phyloP scores from a whole-genome alignment of 2,888 invertebrate genomes.

The Idaea dimidiata region DNA sequence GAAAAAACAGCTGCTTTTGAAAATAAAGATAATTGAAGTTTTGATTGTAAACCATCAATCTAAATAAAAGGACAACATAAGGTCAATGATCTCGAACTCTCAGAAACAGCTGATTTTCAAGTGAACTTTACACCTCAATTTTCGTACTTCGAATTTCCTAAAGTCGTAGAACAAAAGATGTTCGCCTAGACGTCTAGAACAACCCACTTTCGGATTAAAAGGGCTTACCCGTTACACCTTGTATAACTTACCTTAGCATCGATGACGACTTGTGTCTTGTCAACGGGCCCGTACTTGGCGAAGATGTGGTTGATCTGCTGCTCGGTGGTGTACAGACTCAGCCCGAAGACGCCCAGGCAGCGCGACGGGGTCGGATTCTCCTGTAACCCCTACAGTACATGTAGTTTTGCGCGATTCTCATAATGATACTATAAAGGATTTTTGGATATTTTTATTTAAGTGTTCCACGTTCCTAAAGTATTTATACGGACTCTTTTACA shows the following conservation, averaged over 20 bases:
- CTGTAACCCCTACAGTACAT: conserved; percentile 43
- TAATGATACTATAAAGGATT: conserved; percentile 7
- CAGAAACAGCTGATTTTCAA: too few species aligned
- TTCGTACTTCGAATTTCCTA: too few species aligned
- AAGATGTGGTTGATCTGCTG: conserved; percentile 95
- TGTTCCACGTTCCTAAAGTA: background rate
- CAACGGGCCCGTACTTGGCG: conserved; percentile 94
- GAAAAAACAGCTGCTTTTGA: too few species aligned
- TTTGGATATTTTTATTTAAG: background rate
- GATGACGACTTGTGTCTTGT: conserved; percentile 95
- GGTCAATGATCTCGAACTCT: too few species aligned
- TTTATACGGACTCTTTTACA: conserved; percentile 3
- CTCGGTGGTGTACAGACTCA: conserved; percentile 96
- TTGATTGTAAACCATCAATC: too few species aligned
- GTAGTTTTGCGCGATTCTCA: background rate
- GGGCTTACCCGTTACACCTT: too few species aligned
- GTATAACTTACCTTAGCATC: conserved; percentile 91
- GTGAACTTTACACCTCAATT: too few species aligned
- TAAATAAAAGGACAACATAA: too few species aligned
- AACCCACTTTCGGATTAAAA: too few species aligned
- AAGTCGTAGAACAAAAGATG: too few species aligned
- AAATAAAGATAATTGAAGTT: too few species aligned
- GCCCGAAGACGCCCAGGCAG: conserved; percentile 96
- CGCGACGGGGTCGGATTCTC: conserved; percentile 93
- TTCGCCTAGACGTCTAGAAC: too few species aligned